These are phyloP conservation scores for Phaethornis superciliosus DNA, from an alignment of 2,113 vertebrate genomes.

Conservation along the genomic window DNA sequence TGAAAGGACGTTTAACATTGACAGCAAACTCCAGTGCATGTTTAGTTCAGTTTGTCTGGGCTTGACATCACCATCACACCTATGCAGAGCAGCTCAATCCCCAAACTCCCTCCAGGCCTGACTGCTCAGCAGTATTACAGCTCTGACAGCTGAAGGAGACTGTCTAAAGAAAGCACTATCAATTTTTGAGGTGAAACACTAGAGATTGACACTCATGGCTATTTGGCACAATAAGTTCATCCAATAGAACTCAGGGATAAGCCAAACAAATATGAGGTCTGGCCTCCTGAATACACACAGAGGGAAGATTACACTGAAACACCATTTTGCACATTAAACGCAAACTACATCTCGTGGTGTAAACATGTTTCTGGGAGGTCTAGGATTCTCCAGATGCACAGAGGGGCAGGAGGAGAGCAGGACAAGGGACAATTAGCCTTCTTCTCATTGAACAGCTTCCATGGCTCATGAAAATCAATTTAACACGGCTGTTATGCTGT, in stretches of 20 bases:
- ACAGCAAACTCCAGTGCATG: slow-evolving; percentile 5
- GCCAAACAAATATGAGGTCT: slow-evolving; percentile 32
- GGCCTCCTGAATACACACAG: neutral
- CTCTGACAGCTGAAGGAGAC: slow-evolving; percentile 55
- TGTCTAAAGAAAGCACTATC: slow-evolving; percentile 56
- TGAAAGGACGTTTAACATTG: neutral
- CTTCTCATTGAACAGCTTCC: slow-evolving; percentile 10
- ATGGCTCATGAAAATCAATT: slow-evolving; percentile 1
- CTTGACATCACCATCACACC: neutral
- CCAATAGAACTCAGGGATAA: neutral
- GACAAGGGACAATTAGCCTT: neutral
- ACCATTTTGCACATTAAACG: neutral
- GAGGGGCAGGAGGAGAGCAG: neutral
- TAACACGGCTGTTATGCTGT: neutral
- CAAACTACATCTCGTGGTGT: neutral
- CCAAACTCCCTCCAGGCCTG: neutral
- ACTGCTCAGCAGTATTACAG: neutral
- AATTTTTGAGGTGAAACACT: slow-evolving; percentile 48
- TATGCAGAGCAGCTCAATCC: neutral
- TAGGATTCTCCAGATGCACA: neutral
- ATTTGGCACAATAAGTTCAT: slow-evolving; percentile 48
- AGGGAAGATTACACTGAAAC: neutral
- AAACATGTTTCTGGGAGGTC: neutral
- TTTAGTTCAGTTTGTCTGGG: slow-evolving; percentile 1
- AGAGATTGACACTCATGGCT: slow-evolving; percentile 48